phyloP scores from a whole-genome alignment of 2,113 vertebrate genomes.

The Mustela lutreola region DNA sequence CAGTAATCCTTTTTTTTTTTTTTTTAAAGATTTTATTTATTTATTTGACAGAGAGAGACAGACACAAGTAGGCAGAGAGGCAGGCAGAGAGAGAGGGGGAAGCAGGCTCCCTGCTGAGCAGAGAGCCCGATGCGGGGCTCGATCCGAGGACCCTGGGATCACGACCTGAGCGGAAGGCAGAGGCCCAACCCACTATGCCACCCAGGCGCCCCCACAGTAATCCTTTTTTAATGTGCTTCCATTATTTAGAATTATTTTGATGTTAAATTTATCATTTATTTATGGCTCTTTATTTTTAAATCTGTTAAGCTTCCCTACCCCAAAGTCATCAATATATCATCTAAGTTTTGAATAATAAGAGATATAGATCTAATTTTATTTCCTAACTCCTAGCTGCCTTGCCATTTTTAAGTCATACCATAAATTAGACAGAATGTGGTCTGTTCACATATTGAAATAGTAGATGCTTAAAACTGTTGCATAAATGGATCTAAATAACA shows the following conservation, averaged over 20 bases:
- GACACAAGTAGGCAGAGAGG: too few species aligned
- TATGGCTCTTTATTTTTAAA: conserved; percentile 33
- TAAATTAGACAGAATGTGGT: neutral
- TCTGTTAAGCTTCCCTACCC: neutral
- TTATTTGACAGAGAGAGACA: too few species aligned
- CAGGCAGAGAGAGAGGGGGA: too few species aligned
- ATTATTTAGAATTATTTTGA: conserved; percentile 37
- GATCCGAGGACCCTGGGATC: too few species aligned
- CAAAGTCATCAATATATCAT: neutral
- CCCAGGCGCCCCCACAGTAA: neutral
- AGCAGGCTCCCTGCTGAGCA: too few species aligned
- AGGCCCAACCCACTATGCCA: too few species aligned
- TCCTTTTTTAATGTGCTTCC: conserved; percentile 6
- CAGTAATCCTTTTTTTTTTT: neutral
- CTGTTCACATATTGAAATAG: neutral
- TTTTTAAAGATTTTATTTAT: too few species aligned
- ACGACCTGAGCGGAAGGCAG: too few species aligned
- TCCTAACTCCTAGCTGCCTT: neutral
- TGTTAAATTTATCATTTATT: conserved; percentile 35
- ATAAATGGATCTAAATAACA: conserved; percentile 16
- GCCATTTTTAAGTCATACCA: neutral
- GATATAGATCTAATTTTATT: neutral
- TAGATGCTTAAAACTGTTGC: neutral
- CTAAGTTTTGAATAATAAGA: neutral
- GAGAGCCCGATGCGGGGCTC: too few species aligned